These are phyloP conservation scores for Hirtodrosophila cameraria DNA, from an alignment of 2,888 invertebrate genomes.

Conservation along the genomic window DNA sequence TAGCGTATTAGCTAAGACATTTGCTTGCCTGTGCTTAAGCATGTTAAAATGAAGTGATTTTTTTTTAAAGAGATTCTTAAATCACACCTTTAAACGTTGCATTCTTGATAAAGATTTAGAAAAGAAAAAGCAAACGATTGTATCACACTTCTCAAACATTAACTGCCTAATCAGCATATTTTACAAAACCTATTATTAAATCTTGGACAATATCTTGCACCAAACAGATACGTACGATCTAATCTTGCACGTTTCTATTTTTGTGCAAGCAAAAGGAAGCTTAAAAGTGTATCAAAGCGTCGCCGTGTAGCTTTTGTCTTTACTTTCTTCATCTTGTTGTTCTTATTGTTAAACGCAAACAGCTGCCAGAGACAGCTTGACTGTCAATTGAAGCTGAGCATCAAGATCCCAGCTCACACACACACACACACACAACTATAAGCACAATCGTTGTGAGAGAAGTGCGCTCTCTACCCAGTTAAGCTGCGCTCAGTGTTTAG, in stretches of 20 bases:
- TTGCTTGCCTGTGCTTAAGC: neutral
- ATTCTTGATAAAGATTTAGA: too few species aligned
- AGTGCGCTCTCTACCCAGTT: slow-evolving; percentile 18
- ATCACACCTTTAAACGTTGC: too few species aligned
- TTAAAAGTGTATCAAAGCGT: neutral
- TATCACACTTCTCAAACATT: too few species aligned
- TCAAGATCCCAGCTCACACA: slow-evolving; percentile 47
- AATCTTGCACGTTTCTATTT: too few species aligned
- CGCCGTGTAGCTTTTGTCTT: neutral
- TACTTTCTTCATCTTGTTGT: slow-evolving; percentile 17
- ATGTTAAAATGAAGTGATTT: neutral
- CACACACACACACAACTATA: slow-evolving; percentile 10
- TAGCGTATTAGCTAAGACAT: slow-evolving; percentile 17
- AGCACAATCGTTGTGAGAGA: slow-evolving; percentile 8
- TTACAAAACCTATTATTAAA: too few species aligned
- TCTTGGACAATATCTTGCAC: too few species aligned
- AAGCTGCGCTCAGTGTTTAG: slow-evolving; percentile 49
- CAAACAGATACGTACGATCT: too few species aligned
- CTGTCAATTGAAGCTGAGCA: slow-evolving; percentile 33
- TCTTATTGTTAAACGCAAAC: slow-evolving; percentile 44
- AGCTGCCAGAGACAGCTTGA: slow-evolving; percentile 55
- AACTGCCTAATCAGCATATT: too few species aligned
- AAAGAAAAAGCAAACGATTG: too few species aligned
- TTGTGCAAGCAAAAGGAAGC: neutral
- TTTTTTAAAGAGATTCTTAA: too few species aligned